Percentiles rank a stretch among this genome's conserved stretches.
Conservation (phyloP, 92 coral and sea anemone species). For the Plumapathes pennacea region DNA sequence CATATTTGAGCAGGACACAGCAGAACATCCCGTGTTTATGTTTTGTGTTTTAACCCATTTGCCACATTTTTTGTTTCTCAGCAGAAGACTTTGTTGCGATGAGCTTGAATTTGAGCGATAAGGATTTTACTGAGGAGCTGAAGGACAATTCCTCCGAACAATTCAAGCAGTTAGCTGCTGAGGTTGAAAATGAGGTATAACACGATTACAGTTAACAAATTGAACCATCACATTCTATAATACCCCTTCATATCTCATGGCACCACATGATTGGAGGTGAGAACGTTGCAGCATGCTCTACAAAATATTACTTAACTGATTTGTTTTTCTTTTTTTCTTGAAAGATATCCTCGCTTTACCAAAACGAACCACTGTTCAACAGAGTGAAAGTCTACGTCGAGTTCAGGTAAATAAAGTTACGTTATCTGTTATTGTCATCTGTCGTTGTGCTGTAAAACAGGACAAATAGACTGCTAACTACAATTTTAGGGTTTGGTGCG, state of each 20-base stretch:
- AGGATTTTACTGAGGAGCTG: constrained; percentile 6
- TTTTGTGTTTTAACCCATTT: not conserved
- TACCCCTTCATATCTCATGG: too few species aligned
- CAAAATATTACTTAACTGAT: not conserved
- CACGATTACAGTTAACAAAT: too few species aligned
- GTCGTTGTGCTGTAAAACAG: too few species aligned
- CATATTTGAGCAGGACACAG: too few species aligned
- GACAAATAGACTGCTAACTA: too few species aligned
- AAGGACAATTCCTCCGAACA: not conserved
- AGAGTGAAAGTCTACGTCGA: constrained; percentile 2
- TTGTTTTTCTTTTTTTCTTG: not conserved
- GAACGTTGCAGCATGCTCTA: not conserved
- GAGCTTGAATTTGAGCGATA: not conserved
- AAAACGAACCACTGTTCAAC: constrained; percentile 3
- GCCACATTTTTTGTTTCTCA: not conserved
- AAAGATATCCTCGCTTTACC: not conserved
- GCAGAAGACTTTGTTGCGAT: not conserved
- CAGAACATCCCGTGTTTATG: too few species aligned
- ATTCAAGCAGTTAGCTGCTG: not conserved
- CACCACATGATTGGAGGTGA: too few species aligned
- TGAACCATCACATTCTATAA: too few species aligned
- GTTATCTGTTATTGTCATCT: too few species aligned
- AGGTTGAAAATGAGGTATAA: constrained; percentile 4
- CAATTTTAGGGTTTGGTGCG: too few species aligned
- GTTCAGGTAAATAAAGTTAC: too few species aligned